Base-by-base conservation (phyloP, 2,113 vertebrate species). In the Melospiza melodia region DNA sequence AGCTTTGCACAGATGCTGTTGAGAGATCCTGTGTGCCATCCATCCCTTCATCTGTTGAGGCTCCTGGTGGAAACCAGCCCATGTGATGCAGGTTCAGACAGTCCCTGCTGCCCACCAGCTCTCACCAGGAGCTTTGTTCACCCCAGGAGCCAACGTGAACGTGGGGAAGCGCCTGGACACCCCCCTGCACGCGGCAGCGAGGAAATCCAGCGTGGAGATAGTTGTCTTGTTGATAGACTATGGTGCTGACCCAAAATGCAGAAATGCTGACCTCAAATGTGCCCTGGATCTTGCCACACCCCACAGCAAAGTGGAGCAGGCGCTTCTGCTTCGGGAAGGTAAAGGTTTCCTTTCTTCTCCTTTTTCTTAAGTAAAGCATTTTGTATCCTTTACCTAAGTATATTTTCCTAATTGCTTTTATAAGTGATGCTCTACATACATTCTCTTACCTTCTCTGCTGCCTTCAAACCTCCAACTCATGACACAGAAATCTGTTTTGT, bases 171-270 rank as follows among this genome's bases (percentile, higher is more conserved):
- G 92, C 31, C 82, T 94, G 62, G 99, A 99, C 81, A 98, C 98
- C 6, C 99, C 99, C 1, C 95, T 99, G 43, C 99, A 99, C 0
- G 98, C 98, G 0, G 99, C 99, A 12, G 98, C 97, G 1, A 96
- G 96, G 82, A 97, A 94, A 49, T 98, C 97, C 74, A 98, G 77
- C 1, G 95, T 84, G 41, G 97, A 98, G 27, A 58, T 99, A 7
- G 98, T 99, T 17, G 58, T 97, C 69, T 80, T 99, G 63, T 98
- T 99, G 76, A 96, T 97, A n/a, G 99, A 99, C 88, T 99, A 99
- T 3, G 99, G 99, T 20, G 99, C 99, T 52, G 97, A 98, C 71
- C 52, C 82, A 1, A 98, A 96, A 81, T 94, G 95, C 90, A 98
- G 97, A 95, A 99, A 99, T 23, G 90, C 97, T 3, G 98, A 99